Conservation (phyloP, 2,797 vertebrate species). For the Rhyacichthys aspro region DNA sequence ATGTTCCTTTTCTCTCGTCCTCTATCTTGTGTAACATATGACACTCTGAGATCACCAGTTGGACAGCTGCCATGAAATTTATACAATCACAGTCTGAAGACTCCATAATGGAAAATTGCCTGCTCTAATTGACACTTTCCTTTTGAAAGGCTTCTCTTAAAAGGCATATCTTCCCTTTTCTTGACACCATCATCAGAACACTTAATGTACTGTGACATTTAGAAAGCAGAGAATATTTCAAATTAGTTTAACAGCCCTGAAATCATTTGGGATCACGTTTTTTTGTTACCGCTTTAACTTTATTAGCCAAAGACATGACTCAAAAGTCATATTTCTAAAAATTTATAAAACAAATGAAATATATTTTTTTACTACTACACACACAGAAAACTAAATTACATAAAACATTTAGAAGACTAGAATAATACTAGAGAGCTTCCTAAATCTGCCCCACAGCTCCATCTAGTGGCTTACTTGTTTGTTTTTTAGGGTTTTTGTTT, state of each 20-base stretch:
- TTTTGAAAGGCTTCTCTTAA: constrained; percentile 40
- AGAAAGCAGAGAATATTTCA: constrained; percentile 20
- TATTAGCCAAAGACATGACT: neutral
- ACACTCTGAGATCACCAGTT: neutral
- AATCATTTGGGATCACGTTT: neutral
- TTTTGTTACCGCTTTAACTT: neutral
- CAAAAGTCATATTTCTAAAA: too few relatives aligned
- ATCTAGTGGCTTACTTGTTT: constrained; percentile 67
- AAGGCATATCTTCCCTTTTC: constrained; percentile 19
- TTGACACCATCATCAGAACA: constrained; percentile 35
- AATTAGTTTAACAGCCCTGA: constrained; percentile 6
- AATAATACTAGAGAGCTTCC: neutral
- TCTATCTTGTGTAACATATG: neutral
- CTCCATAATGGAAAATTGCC: constrained; percentile 35
- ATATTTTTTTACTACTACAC: too few relatives aligned
- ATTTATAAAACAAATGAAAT: too few relatives aligned
- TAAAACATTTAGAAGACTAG: too few relatives aligned
- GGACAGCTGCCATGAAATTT: constrained; percentile 15
- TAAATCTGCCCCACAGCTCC: constrained; percentile 58
- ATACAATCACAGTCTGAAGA: constrained; percentile 23
- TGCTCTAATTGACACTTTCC: constrained; percentile 36
- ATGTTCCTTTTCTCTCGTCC: neutral
- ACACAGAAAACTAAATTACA: too few relatives aligned
- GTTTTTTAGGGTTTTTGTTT: too few relatives aligned
- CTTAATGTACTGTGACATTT: constrained; percentile 38